Evolutionary conservation across 1,140 invertebrate genomes (phyloP).

Genomic region (Monomorium pharaonis): DNA sequence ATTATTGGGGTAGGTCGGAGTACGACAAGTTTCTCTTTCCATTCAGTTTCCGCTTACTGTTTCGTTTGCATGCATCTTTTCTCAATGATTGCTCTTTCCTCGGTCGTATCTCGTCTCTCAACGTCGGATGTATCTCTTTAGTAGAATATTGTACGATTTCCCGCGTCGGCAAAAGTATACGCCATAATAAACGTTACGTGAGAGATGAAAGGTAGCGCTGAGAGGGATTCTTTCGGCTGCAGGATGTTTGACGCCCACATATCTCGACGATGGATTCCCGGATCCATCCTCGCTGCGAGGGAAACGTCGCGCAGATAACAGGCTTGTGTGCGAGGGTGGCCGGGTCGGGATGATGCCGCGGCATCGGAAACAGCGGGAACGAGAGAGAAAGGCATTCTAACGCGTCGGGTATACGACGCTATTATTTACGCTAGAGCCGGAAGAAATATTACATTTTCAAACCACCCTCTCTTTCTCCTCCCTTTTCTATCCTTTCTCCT

Average conservation of each 20-base stretch:
- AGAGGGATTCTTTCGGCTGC: constrained; percentile 12
- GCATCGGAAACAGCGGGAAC: constrained; percentile 29
- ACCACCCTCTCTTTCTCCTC: constrained; percentile 42
- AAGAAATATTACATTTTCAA: constrained; percentile 83
- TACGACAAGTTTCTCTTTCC: neutral
- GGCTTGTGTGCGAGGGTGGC: neutral
- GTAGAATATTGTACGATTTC: constrained; percentile 63
- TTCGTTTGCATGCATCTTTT: neutral
- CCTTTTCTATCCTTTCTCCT: constrained; percentile 57
- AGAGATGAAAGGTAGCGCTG: constrained; percentile 48
- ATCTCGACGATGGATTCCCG: constrained; percentile 12
- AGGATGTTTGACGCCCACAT: constrained; percentile 55
- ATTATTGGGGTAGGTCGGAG: neutral
- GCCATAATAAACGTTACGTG: constrained; percentile 14
- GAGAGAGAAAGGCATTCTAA: constrained; percentile 51
- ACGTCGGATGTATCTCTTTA: neutral
- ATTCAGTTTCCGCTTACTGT: neutral
- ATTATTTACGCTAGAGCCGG: constrained; percentile 77
- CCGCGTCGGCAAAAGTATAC: constrained; percentile 33
- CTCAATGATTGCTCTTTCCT: constrained; percentile 8
- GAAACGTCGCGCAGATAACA: constrained; percentile 17
- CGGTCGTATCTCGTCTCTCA: constrained; percentile 1
- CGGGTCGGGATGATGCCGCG: neutral
- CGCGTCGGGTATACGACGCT: constrained; percentile 62
- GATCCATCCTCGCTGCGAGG: constrained; percentile 10